Evolutionary conservation across 2,888 invertebrate genomes (phyloP).

Genomic region (Himalopsyche kuldschensis): DNA sequence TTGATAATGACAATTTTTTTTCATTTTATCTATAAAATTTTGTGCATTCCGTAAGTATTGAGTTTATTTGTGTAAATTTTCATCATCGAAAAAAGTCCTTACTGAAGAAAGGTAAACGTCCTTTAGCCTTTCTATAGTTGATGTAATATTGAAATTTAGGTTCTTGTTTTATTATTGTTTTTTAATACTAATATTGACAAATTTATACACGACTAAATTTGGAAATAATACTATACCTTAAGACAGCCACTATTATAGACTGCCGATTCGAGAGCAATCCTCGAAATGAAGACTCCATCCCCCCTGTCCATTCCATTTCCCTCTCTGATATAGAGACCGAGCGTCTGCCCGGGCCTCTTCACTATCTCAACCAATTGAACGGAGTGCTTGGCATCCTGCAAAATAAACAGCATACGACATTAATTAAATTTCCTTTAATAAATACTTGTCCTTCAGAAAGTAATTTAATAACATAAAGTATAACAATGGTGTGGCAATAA

Average conservation of each 20-base stretch:
- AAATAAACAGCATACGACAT: constrained; percentile 17
- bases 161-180: too few species aligned
- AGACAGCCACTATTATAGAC: constrained; percentile 97
- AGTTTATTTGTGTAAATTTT: too few species aligned
- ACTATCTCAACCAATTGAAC: constrained; percentile 97
- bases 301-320: constrained; percentile 96
- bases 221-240: constrained; percentile 58
- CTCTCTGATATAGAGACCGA: constrained; percentile 97
- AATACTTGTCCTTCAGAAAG: background rate
- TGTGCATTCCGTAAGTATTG: too few species aligned
- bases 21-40: too few species aligned
- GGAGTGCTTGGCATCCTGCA: constrained; percentile 72
- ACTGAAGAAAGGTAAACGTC: too few species aligned
- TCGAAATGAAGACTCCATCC: constrained; percentile 97
- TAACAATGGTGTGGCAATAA: too few species aligned
- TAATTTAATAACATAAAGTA: background rate
- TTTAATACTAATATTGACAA: too few species aligned
- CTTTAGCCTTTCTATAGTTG: too few species aligned
- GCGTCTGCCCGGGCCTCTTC: constrained; percentile 96
- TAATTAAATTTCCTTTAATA: constrained; percentile 1
- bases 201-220: too few species aligned
- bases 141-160: too few species aligned
- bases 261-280: constrained; percentile 93
- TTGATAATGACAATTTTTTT: too few species aligned
- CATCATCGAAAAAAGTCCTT: too few species aligned